Evolutionary conservation across 2,888 invertebrate species (phyloP), one percentile per base, ranked within the genome.

Genomic region (Atherix ibis): DNA sequence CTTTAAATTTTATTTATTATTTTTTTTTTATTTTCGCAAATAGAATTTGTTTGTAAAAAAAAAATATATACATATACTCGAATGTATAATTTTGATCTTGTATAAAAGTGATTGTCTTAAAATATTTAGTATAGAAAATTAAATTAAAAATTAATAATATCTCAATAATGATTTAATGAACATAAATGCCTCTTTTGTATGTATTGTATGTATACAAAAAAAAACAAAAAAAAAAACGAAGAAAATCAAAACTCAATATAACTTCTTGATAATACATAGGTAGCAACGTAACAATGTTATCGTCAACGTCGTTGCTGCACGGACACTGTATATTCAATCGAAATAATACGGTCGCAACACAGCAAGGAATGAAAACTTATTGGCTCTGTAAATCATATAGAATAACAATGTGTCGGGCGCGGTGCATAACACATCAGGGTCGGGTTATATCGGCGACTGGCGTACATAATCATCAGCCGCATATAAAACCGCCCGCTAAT

Each of bases 351-450:
- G 62, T 62, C 33, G 62, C 62, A 39, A 62, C 62, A 18, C 62
- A 61, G 41, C 61, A 62, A 47, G 62, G 62, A 40, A 61, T 62
- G 61, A 62, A 62, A 50, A 62, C 62, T 12, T 62, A 62, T 41
- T 62, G 62, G 62, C 49, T 62, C 31, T 62, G 62, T 43, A 62
- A 62, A 41, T 61, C 62, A 3, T 62, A 62, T 46, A 52, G 62
- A 18, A 58, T 62, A 39, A 59, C 58, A 40, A 61, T 62, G 57
- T 62, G 62, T 28, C 53, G 62, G 25, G 62, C 62, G 4, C 51
- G 62, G 37, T 62, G 62, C 39, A 62, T 62, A 37, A 62, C 62
- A 17, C 62, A 62, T 42, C 56, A 61, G 43, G 62, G 62, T 9
- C 49, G 58, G 26, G 58, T 62, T 17, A 62, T 62, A 44, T 61